Percentiles rank a stretch among this genome's conserved stretches.
phyloP scores from a whole-genome alignment of 1,140 invertebrate species.

The Capitella teleta region DNA sequence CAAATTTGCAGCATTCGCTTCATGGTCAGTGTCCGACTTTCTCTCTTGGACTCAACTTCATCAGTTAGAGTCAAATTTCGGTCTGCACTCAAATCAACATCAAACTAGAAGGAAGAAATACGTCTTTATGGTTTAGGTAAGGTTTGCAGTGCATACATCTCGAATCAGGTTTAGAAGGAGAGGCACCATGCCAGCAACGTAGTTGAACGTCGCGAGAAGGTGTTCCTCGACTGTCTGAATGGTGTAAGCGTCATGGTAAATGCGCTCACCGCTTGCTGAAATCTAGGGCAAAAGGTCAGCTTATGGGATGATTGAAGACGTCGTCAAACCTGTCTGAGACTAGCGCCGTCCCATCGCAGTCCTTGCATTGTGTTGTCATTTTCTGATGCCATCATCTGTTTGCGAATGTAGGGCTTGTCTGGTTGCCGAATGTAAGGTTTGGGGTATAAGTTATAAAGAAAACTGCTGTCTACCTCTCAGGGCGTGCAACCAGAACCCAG shows the following conservation, averaged over 20 bases:
- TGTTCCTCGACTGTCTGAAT: conserved; percentile 8
- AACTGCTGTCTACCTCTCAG: conserved; percentile 11
- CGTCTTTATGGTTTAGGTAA: no score
- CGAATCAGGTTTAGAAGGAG: conserved; percentile 12
- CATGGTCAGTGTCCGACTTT: no score
- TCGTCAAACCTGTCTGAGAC: conserved; percentile 6
- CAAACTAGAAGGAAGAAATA: no score
- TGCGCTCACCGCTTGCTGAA: conserved; percentile 14
- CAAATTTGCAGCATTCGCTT: no score
- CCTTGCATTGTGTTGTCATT: neutral
- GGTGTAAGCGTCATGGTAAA: conserved; percentile 15
- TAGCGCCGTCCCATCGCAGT: conserved; percentile 9
- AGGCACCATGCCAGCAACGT: conserved; percentile 16
- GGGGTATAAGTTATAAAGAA: no score
- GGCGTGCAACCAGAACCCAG: conserved; percentile 13
- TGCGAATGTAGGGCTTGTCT: neutral
- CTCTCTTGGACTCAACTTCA: no score
- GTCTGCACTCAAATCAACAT: no score
- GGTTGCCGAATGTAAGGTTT: no score
- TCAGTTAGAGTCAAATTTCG: no score
- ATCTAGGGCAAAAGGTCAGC: no score
- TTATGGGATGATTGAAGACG: neutral
- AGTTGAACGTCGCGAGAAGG: conserved; percentile 12
- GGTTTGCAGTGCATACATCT: conserved; percentile 1
- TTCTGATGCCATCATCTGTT: neutral